A percentile compares a stretch with the other conserved stretches of the same genome.
Evolutionary conservation across 1,140 invertebrate genomes (phyloP).

Genomic region (Mycetomoellerius zeteki): DNA sequence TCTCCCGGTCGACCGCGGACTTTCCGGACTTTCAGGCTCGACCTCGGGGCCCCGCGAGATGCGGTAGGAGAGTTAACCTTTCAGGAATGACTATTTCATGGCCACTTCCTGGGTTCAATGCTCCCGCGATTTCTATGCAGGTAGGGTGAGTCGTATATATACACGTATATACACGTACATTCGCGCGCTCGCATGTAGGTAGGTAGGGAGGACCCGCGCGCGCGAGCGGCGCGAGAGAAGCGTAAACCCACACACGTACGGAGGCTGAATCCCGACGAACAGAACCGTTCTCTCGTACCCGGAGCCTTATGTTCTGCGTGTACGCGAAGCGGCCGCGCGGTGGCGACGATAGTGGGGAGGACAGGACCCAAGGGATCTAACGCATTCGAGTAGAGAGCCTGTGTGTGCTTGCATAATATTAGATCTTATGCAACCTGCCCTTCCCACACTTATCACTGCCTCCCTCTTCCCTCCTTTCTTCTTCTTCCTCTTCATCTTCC

Average conservation of each 20-base stretch:
- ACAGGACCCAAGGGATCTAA: conserved; percentile 80
- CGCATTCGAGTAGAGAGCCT: conserved; percentile 80
- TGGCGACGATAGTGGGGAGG: conserved; percentile 20
- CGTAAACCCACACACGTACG: conserved; percentile 65
- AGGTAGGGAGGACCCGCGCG: conserved; percentile 49
- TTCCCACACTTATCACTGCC: conserved; percentile 87
- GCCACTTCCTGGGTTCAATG: conserved; percentile 86
- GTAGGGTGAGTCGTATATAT: conserved; percentile 69
- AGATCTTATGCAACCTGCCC: conserved; percentile 86
- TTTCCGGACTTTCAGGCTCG: conserved; percentile 77
- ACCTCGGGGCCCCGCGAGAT: conserved; percentile 77
- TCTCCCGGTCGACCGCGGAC: conserved; percentile 69
- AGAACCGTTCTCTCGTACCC: conserved; percentile 75
- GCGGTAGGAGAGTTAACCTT: conserved; percentile 83
- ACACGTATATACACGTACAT: conserved; percentile 42
- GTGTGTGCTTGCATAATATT: conserved; percentile 85
- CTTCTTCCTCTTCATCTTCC: conserved; percentile 24
- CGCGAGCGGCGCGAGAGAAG: conserved; percentile 53
- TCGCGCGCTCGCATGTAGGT: conserved; percentile 39
- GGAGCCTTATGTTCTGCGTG: conserved; percentile 72
- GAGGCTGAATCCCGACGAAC: conserved; percentile 71
- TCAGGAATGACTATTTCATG: conserved; percentile 85
- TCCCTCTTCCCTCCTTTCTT: conserved; percentile 72
- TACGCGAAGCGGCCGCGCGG: conserved; percentile 46
- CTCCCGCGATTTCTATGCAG: conserved; percentile 83